phyloP scores from a whole-genome alignment of 2,113 vertebrate species.

The Pachypanchax playfairii region DNA sequence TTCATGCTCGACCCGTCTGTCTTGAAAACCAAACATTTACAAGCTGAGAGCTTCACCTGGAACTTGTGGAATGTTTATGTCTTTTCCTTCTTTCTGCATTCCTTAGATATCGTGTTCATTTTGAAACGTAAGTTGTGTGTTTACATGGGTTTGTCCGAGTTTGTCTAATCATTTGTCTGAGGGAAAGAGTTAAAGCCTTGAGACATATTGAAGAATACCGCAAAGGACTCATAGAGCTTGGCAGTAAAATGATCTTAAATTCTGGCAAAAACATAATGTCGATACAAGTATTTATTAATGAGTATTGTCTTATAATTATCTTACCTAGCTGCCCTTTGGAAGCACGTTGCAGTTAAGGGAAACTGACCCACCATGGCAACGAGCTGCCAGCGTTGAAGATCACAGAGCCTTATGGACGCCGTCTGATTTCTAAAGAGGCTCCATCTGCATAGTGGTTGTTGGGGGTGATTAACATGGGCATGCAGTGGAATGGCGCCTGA shows the following conservation, averaged over 20 bases:
- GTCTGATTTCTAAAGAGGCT: slow-evolving; percentile 66
- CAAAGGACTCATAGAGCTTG: background rate
- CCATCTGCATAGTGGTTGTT: slow-evolving; percentile 69
- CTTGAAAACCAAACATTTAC: background rate
- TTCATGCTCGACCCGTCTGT: slow-evolving; percentile 21
- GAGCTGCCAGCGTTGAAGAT: slow-evolving; percentile 42
- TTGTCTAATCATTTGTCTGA: slow-evolving; percentile 45
- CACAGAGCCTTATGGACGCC: slow-evolving; percentile 53
- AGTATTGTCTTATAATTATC: slow-evolving; percentile 24
- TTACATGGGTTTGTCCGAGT: slow-evolving; percentile 47
- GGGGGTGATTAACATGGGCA: slow-evolving; percentile 66
- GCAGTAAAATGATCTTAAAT: slow-evolving; percentile 1
- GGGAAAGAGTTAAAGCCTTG: slow-evolving; percentile 28
- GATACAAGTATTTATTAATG: too few relatives aligned
- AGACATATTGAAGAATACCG: slow-evolving; percentile 4
- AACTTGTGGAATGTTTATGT: slow-evolving; percentile 25
- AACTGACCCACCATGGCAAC: slow-evolving; percentile 15
- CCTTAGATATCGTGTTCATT: slow-evolving; percentile 29
- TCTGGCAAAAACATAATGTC: background rate
- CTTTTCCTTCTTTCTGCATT: slow-evolving; percentile 19
- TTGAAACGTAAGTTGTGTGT: slow-evolving; percentile 35
- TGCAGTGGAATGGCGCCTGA: slow-evolving; percentile 55
- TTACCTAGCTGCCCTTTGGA: slow-evolving; percentile 25
- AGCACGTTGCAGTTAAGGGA: slow-evolving; percentile 23
- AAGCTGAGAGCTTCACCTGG: slow-evolving; percentile 18